Base-by-base conservation (phyloP, 2,888 invertebrate species). In the Diadromus collaris region DNA sequence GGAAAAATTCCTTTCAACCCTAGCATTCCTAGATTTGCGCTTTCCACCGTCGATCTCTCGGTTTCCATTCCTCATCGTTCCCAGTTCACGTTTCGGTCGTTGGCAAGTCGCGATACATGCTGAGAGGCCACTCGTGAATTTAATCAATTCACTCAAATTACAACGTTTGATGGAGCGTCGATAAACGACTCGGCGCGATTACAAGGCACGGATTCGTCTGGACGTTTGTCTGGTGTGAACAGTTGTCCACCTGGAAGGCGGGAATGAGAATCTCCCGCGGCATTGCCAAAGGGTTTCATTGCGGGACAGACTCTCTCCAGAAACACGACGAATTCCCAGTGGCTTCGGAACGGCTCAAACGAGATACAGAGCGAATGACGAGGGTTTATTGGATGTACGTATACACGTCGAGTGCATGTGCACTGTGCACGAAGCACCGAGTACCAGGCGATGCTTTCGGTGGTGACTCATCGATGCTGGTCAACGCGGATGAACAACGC, bases 121-220 rank as follows among this genome's bases (percentile, higher is more conserved):
- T 29, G 60, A 56, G 68, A 64, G 73, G 81, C 64, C 85, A 83
- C 85, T 85, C 86, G 85, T 85, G 86, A 85, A 88, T 88, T 87
- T 85, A 88, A 89, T 89, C 89, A 87, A 87, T 87, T 88, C 83
- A 82, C 86, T 86, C 86, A 89, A 89, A 89, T 89, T 88, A 87
- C 86, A 82, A 82, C 77, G 83, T 82, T 84, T 85, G 86, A 81
- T 83, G 85, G 83, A 86, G 84, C 87, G 86, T 86, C 79, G 83
- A 82, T 85, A 85, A 86, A 86, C 84, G 86, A 86, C 85, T 83
- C 85, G 82, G 86, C 84, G 85, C 86, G 87, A 89, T 89, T 88
- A 89, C 88, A 88, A 87, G 86, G 85, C 78, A 83, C 83, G 84
- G 81, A 75, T 80, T 80, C 84, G 82, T 32, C 41, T 41, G 46